These are phyloP conservation scores for Panthera uncia DNA, from an alignment of 2,113 vertebrate genomes.

Conservation along the genomic window DNA sequence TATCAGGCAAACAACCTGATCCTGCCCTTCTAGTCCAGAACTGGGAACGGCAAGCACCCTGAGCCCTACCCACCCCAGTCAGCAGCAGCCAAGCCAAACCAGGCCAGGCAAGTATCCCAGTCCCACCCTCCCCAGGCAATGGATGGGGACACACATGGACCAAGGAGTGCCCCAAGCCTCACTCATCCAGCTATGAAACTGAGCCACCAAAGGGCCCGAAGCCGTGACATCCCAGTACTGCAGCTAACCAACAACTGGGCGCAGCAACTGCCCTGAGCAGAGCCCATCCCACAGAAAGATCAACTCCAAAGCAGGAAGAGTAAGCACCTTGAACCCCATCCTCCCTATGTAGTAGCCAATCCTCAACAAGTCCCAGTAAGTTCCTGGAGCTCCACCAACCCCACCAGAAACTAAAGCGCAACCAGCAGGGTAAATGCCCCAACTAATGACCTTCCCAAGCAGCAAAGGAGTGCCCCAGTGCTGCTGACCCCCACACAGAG, in stretches of 20 bases:
- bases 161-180: not conserved
- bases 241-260: not conserved
- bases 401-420: not conserved
- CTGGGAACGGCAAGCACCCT: not conserved
- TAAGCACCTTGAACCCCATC: not conserved
- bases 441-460: not conserved
- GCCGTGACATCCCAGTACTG: not conserved
- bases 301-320: not conserved
- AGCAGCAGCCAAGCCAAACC: not conserved
- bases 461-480: not conserved
- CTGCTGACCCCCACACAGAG: not conserved
- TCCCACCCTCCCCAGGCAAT: not conserved
- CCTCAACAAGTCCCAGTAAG: not conserved
- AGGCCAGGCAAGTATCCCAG: not conserved
- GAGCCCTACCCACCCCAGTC: not conserved
- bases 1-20: not conserved
- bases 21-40: not conserved
- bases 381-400: not conserved
- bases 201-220: not conserved
- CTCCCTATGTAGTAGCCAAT: not conserved
- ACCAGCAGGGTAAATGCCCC: not conserved
- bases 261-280: not conserved
- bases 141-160: not conserved
- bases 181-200: not conserved
- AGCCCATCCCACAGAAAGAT: not conserved